Percentiles rank a stretch among this genome's conserved stretches.
Conservation (phyloP, 2,888 invertebrate genomes). For the Trachelus stipa region DNA sequence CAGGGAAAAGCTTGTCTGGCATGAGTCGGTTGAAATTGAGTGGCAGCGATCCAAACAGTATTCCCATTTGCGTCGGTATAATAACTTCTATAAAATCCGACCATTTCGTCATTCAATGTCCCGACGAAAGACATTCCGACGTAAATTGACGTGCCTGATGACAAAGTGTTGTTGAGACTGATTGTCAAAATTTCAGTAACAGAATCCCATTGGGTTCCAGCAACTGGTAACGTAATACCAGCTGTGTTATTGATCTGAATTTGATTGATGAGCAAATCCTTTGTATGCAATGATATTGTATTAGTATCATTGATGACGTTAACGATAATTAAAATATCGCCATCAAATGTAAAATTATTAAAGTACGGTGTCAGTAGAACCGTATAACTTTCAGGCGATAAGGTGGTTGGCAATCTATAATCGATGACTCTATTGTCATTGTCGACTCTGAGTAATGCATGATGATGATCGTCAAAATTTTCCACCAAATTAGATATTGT, state of each 20-base stretch:
- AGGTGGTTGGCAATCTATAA: slow-evolving; percentile 70
- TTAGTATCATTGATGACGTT: slow-evolving; percentile 27
- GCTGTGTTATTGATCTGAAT: not conserved
- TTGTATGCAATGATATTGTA: slow-evolving; percentile 44
- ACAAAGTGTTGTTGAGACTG: slow-evolving; percentile 64
- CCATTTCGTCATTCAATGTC: slow-evolving; percentile 69
- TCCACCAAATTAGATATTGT: too few relatives aligned
- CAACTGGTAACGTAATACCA: slow-evolving; percentile 15
- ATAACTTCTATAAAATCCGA: slow-evolving; percentile 74
- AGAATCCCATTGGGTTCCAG: slow-evolving; percentile 10
- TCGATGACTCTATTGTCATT: slow-evolving; percentile 4
- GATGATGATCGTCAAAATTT: too few relatives aligned
- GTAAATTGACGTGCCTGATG: slow-evolving; percentile 63
- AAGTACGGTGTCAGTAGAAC: slow-evolving; percentile 69
- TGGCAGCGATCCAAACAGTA: slow-evolving; percentile 74
- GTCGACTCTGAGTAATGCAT: not conserved
- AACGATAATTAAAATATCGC: slow-evolving; percentile 43
- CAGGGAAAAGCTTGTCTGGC: slow-evolving; percentile 81
- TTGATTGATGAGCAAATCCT: slow-evolving; percentile 24
- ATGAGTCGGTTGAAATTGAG: slow-evolving; percentile 78
- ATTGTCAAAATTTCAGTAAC: slow-evolving; percentile 68
- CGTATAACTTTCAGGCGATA: slow-evolving; percentile 70
- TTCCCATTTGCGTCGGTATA: slow-evolving; percentile 68
- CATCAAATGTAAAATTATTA: slow-evolving; percentile 50
- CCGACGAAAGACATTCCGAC: slow-evolving; percentile 71